A percentile compares a stretch with the other conserved stretches of the same genome.
Evolutionary conservation across 1,140 invertebrate species (phyloP).

Genomic region (Choristoneura fumiferana): DNA sequence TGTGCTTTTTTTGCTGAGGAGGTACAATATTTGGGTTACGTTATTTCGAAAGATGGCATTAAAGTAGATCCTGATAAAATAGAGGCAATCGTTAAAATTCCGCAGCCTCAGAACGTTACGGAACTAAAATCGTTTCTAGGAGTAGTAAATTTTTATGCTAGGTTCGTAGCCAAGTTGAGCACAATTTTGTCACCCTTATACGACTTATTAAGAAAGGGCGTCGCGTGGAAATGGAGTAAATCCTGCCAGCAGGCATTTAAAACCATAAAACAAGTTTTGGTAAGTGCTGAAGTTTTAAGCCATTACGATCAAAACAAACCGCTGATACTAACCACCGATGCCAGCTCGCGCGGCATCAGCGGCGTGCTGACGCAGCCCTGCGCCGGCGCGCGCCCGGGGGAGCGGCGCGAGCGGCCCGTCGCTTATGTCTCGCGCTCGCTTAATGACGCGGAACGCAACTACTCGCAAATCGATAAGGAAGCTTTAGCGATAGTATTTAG

Average conservation of each 20-base stretch:
- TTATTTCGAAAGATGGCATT: constrained; percentile 44
- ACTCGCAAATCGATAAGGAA: neutral
- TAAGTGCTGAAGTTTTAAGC: neutral
- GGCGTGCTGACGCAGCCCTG: neutral
- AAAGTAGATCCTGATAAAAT: neutral
- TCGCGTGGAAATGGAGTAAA: neutral
- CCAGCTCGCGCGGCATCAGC: neutral
- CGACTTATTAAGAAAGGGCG: constrained; percentile 1
- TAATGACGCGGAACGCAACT: neutral
- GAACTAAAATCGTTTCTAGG: constrained; percentile 39
- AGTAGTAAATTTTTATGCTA: constrained; percentile 1
- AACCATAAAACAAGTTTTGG: neutral
- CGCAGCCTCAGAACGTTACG: constrained; percentile 31
- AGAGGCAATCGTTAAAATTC: constrained; percentile 21
- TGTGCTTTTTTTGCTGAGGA: constrained; percentile 2
- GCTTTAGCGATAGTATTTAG: constrained; percentile 6
- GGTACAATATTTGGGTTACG: constrained; percentile 42
- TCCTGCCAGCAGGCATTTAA: neutral
- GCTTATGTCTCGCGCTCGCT: constrained; percentile 3
- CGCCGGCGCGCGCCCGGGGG: neutral
- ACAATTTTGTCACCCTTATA: constrained; percentile 3
- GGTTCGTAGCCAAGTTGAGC: neutral
- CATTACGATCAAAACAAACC: constrained; percentile 7
- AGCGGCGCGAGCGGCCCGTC: constrained; percentile 1
- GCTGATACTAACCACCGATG: neutral